Conservation (phyloP, 2,797 vertebrate genomes). For the Brachyalestes nurse region DNA sequence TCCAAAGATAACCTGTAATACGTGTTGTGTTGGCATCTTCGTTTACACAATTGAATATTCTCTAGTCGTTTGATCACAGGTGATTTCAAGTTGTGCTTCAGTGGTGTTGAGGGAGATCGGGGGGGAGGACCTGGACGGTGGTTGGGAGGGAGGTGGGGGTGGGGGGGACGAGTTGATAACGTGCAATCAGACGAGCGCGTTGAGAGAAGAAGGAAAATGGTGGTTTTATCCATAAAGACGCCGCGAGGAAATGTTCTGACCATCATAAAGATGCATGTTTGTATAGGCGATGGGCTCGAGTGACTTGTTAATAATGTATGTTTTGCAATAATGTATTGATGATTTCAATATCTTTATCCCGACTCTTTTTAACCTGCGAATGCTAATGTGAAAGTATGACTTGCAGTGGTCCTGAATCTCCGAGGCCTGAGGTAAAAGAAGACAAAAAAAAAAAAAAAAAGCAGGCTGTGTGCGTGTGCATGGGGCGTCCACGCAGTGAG, state of each 20-base stretch:
- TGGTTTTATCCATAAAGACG: background rate
- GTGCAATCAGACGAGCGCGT: slow-evolving; percentile 76
- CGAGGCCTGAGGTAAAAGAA: slow-evolving; percentile 69
- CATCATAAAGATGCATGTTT: slow-evolving; percentile 83
- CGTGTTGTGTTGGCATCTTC: slow-evolving; percentile 57
- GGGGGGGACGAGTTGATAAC: slow-evolving; percentile 68
- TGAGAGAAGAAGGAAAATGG: slow-evolving; percentile 53
- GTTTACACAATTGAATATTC: slow-evolving; percentile 79
- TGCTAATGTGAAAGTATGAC: slow-evolving; percentile 82
- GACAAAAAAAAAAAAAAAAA: slow-evolving; percentile 28
- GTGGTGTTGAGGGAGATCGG: slow-evolving; percentile 53
- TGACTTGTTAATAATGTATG: slow-evolving; percentile 85
- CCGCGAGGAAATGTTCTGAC: slow-evolving; percentile 69
- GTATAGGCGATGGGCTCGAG: slow-evolving; percentile 80
- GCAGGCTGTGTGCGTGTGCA: slow-evolving; percentile 57
- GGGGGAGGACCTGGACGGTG: slow-evolving; percentile 59
- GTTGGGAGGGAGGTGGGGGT: slow-evolving; percentile 42
- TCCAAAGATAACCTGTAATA: slow-evolving; percentile 85
- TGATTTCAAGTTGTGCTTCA: slow-evolving; percentile 72
- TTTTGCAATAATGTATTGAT: slow-evolving; percentile 86
- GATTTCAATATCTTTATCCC: slow-evolving; percentile 78
- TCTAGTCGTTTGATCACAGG: slow-evolving; percentile 73
- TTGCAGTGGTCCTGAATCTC: slow-evolving; percentile 77
- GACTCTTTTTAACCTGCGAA: slow-evolving; percentile 71
- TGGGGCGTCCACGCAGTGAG: slow-evolving; percentile 61